Conservation (phyloP, 2,888 invertebrate genomes). For the Hermodice carunculata region DNA sequence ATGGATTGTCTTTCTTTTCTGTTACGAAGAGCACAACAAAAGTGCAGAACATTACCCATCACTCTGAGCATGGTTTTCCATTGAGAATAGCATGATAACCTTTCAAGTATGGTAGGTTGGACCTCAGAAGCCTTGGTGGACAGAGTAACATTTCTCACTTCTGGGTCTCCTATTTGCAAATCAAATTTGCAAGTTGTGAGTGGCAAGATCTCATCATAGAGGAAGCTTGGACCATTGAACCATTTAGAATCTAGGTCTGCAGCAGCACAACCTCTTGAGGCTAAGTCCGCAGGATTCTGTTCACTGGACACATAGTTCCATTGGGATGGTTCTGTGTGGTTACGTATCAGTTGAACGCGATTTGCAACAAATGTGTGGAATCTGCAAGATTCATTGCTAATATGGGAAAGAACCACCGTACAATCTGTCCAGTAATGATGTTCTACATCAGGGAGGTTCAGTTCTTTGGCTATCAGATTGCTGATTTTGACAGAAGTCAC, state of each 20-base stretch:
- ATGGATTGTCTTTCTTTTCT: not conserved
- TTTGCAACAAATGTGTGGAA: conserved; percentile 51
- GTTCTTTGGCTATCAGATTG: conserved; percentile 17
- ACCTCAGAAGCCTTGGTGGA: not conserved
- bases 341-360: conserved; percentile 42
- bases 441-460: not conserved
- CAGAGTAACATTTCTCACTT: not conserved
- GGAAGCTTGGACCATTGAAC: conserved; percentile 21
- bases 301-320: conserved; percentile 48
- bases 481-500: conserved; percentile 11
- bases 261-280: conserved; percentile 37
- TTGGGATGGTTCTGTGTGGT: conserved; percentile 18
- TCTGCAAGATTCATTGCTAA: conserved; percentile 24
- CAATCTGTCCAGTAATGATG: conserved; percentile 30
- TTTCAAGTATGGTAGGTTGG: not conserved
- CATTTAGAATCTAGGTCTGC: conserved; percentile 24
- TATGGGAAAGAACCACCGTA: conserved; percentile 22
- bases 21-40: too few species aligned
- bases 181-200: too few species aligned
- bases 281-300: conserved; percentile 56
- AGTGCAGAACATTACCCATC: not conserved
- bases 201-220: too few species aligned
- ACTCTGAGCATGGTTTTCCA: conserved; percentile 5
- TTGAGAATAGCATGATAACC: conserved; percentile 14
- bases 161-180: not conserved